Evolutionary conservation across 1,140 invertebrate genomes (phyloP).

Genomic region (Polypedilum pembai): DNA sequence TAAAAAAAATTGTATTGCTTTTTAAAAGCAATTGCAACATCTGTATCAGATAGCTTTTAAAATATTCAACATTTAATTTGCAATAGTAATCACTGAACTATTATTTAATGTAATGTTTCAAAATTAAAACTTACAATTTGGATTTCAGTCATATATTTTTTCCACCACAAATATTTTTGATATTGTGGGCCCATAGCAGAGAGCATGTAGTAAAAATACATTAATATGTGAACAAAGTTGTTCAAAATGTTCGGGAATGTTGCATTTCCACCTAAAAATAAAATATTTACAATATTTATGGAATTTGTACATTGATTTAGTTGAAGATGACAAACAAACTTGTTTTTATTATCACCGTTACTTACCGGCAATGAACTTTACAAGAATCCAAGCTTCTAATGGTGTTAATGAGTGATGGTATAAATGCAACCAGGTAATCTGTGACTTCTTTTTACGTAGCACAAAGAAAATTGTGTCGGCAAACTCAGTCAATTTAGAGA

Average conservation of each 20-base stretch:
- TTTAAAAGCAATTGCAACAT: no score
- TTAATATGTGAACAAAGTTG: constrained; percentile 88
- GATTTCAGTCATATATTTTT: constrained; percentile 83
- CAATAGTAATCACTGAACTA: no score
- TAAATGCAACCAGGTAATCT: constrained; percentile 85
- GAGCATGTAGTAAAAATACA: constrained; percentile 90
- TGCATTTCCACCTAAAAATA: constrained; percentile 70
- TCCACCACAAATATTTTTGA: constrained; percentile 92
- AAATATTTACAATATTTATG: constrained; percentile 24
- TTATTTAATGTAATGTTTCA: no score
- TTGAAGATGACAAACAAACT: constrained; percentile 9
- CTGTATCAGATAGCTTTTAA: no score
- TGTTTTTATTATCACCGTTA: constrained; percentile 24
- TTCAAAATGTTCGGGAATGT: constrained; percentile 89
- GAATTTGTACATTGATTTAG: constrained; percentile 29
- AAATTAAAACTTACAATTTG: constrained; percentile 68
- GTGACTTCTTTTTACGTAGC: constrained; percentile 84
- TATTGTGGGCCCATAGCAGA: constrained; percentile 84
- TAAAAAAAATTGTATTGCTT: no score
- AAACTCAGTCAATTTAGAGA: constrained; percentile 94
- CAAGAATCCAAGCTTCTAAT: constrained; percentile 89
- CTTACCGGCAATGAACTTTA: constrained; percentile 86
- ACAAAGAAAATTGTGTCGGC: constrained; percentile 92
- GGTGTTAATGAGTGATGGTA: constrained; percentile 94
- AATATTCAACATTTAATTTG: no score